Percentiles rank a stretch among this genome's conserved stretches.
Evolutionary conservation across 1,140 invertebrate genomes (phyloP).

Genomic region (Teleopsis dalmanni): DNA sequence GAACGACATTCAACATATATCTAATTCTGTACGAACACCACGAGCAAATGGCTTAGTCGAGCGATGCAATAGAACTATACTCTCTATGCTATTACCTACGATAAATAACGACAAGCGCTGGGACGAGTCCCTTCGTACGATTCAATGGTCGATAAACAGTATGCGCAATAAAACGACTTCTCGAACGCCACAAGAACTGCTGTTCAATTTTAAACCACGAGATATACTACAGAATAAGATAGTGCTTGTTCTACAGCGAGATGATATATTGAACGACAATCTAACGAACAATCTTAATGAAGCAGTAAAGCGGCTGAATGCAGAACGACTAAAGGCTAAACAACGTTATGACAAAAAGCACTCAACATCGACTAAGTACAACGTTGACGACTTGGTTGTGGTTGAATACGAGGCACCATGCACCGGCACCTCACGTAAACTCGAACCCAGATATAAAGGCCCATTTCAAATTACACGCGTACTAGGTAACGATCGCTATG

Average conservation of each 20-base stretch:
- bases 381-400: slow-evolving; percentile 2
- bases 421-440: slow-evolving; percentile 12
- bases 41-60: slow-evolving; percentile 21
- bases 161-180: slow-evolving; percentile 3
- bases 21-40: slow-evolving; percentile 28
- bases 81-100: not conserved
- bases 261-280: not conserved
- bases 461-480: too few relatives aligned
- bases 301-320: slow-evolving; percentile 1
- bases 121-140: not conserved
- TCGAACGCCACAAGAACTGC: slow-evolving; percentile 2
- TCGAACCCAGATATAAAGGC: slow-evolving; percentile 11
- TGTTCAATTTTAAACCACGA: slow-evolving; percentile 9
- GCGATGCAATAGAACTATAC: slow-evolving; percentile 15
- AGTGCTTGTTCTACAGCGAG: not conserved
- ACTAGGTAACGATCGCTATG: too few relatives aligned
- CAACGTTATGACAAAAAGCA: slow-evolving; percentile 11
- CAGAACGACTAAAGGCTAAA: slow-evolving; percentile 4
- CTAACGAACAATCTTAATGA: not conserved
- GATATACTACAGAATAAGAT: slow-evolving; percentile 11
- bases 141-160: slow-evolving; percentile 7
- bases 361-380: slow-evolving; percentile 7
- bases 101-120: slow-evolving; percentile 5
- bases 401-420: slow-evolving; percentile 10
- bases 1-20: slow-evolving; percentile 25